A percentile compares a stretch with the other conserved stretches of the same genome.
These are phyloP conservation scores for Okamejei kenojei DNA, from an alignment of 2,797 vertebrate species.

Conservation along the genomic window DNA sequence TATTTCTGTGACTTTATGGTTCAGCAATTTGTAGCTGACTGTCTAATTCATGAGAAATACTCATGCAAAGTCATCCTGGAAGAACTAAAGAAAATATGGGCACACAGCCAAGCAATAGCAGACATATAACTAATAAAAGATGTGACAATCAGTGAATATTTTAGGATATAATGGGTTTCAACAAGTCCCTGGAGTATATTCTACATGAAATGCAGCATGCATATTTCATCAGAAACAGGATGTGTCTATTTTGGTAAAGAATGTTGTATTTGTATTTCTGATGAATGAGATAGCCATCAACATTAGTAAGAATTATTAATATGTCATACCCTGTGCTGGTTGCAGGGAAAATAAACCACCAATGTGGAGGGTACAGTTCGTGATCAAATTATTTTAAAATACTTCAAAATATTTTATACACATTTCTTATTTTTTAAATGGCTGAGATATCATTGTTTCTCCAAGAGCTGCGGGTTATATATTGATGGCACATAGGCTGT, in stretches of 20 bases:
- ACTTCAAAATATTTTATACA: background rate
- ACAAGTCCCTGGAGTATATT: no score
- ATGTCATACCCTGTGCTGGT: background rate
- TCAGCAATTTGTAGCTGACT: no score
- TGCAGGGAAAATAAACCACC: background rate
- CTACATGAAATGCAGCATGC: no score
- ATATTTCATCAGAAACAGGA: no score
- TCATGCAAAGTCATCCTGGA: no score
- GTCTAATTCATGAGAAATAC: no score
- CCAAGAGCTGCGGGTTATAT: background rate
- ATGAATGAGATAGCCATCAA: background rate
- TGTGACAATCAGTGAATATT: no score
- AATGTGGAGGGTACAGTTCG: background rate
- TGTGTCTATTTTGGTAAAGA: background rate
- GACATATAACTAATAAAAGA: no score
- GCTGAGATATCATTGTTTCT: background rate
- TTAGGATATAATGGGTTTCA: no score
- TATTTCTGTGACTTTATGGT: no score
- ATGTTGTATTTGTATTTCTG: background rate
- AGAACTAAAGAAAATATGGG: no score
- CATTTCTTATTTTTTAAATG: background rate
- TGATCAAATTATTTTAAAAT: background rate
- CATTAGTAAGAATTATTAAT: background rate
- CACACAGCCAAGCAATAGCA: no score
- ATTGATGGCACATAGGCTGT: background rate